A percentile compares a stretch with the other conserved stretches of the same genome.
Evolutionary conservation across 2,113 vertebrate genomes (phyloP).

Genomic region (Anhinga rufa): DNA sequence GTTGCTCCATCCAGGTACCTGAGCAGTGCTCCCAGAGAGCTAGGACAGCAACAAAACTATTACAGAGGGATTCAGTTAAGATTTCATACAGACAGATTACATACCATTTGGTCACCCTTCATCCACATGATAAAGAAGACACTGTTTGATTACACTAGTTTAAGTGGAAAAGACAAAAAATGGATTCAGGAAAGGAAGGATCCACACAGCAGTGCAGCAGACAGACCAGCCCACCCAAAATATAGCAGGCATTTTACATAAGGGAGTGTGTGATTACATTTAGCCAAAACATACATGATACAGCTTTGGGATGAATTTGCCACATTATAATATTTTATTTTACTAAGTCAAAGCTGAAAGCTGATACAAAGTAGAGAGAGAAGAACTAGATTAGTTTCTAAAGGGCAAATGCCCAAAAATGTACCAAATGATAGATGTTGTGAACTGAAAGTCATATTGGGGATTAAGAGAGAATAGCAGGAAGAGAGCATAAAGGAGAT

Average conservation of each 20-base stretch:
- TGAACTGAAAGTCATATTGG: neutral
- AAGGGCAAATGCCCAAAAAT: neutral
- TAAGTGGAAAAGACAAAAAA: neutral
- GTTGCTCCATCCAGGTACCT: neutral
- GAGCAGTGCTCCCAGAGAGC: neutral
- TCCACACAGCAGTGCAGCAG: neutral
- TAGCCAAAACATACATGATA: neutral
- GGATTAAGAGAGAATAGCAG: neutral
- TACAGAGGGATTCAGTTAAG: neutral
- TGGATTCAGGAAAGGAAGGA: neutral
- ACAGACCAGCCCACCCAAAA: neutral
- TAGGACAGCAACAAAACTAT: neutral
- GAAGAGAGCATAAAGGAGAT: neutral
- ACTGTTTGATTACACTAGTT: neutral
- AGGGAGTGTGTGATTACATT: neutral
- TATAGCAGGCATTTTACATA: fast-evolving
- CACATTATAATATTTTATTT: neutral
- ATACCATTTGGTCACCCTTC: neutral
- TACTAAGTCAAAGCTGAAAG: neutral
- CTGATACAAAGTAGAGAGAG: neutral
- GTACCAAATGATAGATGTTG: neutral
- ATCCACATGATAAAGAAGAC: neutral
- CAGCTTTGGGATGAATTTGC: neutral
- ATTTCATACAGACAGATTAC: neutral
- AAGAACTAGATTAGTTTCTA: neutral